Evolutionary conservation across 2,888 invertebrate species (phyloP).

Genomic region (Biston stratarius): DNA sequence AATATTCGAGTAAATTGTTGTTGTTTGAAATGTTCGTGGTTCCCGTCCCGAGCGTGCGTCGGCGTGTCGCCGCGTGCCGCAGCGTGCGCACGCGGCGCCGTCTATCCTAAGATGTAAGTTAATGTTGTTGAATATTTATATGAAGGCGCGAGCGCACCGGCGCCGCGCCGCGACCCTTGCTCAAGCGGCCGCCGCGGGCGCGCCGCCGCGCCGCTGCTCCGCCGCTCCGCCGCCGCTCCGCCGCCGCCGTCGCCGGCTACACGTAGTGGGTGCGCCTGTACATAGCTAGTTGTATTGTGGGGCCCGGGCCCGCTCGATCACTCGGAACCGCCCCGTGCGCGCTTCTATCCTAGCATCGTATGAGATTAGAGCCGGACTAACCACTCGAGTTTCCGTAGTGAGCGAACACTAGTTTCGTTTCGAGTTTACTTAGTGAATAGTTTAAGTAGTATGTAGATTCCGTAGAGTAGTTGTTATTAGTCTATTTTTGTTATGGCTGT

Average conservation of each 20-base stretch:
- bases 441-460: slow-evolving; percentile 82
- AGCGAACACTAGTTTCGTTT: slow-evolving; percentile 83
- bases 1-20: slow-evolving; percentile 56
- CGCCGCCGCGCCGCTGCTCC: slow-evolving; percentile 48
- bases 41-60: slow-evolving; percentile 65
- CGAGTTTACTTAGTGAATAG: slow-evolving; percentile 80
- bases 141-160: slow-evolving; percentile 46
- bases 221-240: slow-evolving; percentile 58
- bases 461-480: slow-evolving; percentile 84
- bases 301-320: slow-evolving; percentile 45
- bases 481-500: slow-evolving; percentile 86
- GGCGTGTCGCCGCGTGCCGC: slow-evolving; percentile 34
- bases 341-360: slow-evolving; percentile 61
- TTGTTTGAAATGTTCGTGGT: slow-evolving; percentile 60
- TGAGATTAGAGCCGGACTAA: slow-evolving; percentile 64
- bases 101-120: slow-evolving; percentile 48
- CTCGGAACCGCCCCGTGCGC: slow-evolving; percentile 16
- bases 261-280: slow-evolving; percentile 77
- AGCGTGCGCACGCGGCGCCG: slow-evolving; percentile 25
- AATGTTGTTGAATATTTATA: slow-evolving; percentile 66
- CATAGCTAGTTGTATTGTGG: slow-evolving; percentile 62
- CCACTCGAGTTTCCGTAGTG: slow-evolving; percentile 75
- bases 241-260: slow-evolving; percentile 60
- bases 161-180: slow-evolving; percentile 66
- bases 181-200: slow-evolving; percentile 65